A percentile compares a stretch with the other conserved stretches of the same genome.
These are phyloP conservation scores for Toxotes jaculatrix DNA, from an alignment of 2,113 vertebrate genomes.

Conservation along the genomic window DNA sequence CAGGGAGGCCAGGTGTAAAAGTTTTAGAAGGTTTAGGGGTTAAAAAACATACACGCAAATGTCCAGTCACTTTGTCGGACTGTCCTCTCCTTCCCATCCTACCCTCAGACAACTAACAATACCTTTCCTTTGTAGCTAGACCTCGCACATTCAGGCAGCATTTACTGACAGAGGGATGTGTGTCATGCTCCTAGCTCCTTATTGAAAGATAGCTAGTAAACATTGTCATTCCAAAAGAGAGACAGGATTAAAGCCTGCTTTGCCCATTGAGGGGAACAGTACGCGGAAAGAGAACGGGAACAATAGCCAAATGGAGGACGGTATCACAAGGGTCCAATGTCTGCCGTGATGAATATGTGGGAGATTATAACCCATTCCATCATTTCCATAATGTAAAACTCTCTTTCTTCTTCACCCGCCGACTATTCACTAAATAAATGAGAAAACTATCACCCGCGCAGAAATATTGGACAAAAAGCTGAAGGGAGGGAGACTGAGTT, in stretches of 20 bases:
- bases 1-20: slow-evolving; percentile 3
- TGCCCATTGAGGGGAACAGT: slow-evolving; percentile 75
- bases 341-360: slow-evolving; percentile 84
- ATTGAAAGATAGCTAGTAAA: slow-evolving; percentile 84
- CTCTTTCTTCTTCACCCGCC: slow-evolving; percentile 72
- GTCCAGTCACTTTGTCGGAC: slow-evolving; percentile 23
- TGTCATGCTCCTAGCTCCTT: slow-evolving; percentile 70
- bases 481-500: slow-evolving; percentile 77
- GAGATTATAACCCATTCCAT: slow-evolving; percentile 85
- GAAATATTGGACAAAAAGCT: slow-evolving; percentile 85
- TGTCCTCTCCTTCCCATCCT: slow-evolving; percentile 31
- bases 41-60: slow-evolving; percentile 1
- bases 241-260: slow-evolving; percentile 80
- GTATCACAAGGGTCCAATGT: slow-evolving; percentile 82
- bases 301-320: slow-evolving; percentile 82
- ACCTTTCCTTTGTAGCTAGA: slow-evolving; percentile 32
- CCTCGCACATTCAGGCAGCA: slow-evolving; percentile 49
- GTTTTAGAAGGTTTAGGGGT: slow-evolving; percentile 22
- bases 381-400: slow-evolving; percentile 89
- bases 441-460: slow-evolving; percentile 85
- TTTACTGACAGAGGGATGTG: slow-evolving; percentile 68
- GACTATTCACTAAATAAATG: slow-evolving; percentile 89
- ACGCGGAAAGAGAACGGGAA: slow-evolving; percentile 72
- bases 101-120: slow-evolving; percentile 59
- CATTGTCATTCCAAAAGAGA: slow-evolving; percentile 76